phyloP scores from a whole-genome alignment of 2,888 invertebrate species.

The Drosophila setosimentum region DNA sequence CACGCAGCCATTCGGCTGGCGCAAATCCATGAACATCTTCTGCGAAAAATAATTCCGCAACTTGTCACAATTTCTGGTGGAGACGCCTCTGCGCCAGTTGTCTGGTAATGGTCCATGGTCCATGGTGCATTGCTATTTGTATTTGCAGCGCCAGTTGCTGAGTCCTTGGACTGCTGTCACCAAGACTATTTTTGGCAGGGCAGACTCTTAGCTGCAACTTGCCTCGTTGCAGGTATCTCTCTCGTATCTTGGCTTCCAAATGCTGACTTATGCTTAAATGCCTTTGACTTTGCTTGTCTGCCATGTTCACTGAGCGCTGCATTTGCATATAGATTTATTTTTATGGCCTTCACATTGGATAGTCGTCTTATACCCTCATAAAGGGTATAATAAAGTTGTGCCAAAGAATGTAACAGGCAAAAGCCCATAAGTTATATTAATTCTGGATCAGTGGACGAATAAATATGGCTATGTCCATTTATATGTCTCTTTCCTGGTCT shows the following conservation, averaged over 20 bases:
- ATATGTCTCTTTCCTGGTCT: background rate
- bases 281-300: slow-evolving; percentile 28
- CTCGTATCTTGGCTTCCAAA: slow-evolving; percentile 28
- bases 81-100: slow-evolving; percentile 74
- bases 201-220: slow-evolving; percentile 12
- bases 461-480: background rate
- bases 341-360: slow-evolving; percentile 63
- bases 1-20: slow-evolving; percentile 63
- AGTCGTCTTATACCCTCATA: background rate
- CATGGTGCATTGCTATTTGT: slow-evolving; percentile 25
- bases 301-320: slow-evolving; percentile 48
- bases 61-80: slow-evolving; percentile 78
- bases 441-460: background rate
- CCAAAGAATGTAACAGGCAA: background rate
- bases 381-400: background rate
- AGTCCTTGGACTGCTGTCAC: slow-evolving; percentile 68
- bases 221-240: slow-evolving; percentile 25
- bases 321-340: slow-evolving; percentile 81
- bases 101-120: slow-evolving; percentile 20
- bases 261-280: slow-evolving; percentile 39
- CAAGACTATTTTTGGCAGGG: slow-evolving; percentile 64
- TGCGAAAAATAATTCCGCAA: slow-evolving; percentile 79
- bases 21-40: slow-evolving; percentile 71
- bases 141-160: slow-evolving; percentile 18
- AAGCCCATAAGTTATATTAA: background rate